Conservation (phyloP, 2,113 vertebrate species). For the Colius striatus region DNA sequence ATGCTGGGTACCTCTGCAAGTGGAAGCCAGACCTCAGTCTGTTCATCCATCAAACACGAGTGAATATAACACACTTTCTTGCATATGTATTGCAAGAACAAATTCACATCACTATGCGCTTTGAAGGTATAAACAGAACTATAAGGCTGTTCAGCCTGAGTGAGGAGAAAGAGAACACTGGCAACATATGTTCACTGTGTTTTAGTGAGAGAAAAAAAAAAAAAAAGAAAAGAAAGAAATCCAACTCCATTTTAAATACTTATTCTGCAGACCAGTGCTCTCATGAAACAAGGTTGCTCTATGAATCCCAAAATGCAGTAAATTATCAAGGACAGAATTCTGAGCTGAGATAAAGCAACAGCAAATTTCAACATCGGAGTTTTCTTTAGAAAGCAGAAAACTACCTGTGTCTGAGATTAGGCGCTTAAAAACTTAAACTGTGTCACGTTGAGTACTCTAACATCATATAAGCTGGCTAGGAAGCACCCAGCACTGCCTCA, state of each 20-base stretch:
- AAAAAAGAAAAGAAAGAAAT: background rate
- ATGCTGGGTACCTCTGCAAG: background rate
- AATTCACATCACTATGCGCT: background rate
- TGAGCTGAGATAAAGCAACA: background rate
- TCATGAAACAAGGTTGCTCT: background rate
- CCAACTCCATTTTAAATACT: background rate
- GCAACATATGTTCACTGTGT: background rate
- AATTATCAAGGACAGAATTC: background rate
- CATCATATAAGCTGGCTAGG: accelerated
- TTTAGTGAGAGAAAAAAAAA: background rate
- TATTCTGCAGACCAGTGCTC: background rate
- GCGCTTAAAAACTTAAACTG: background rate
- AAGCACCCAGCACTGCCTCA: background rate
- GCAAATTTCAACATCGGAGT: background rate
- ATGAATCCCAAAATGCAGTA: accelerated
- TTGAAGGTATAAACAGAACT: background rate
- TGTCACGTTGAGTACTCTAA: accelerated
- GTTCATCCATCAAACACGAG: background rate
- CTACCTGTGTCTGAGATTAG: background rate
- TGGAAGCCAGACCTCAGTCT: no score
- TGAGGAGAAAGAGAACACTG: background rate
- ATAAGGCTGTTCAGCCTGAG: background rate
- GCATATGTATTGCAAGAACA: background rate
- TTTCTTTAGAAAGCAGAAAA: background rate
- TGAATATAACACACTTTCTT: accelerated